Conservation (phyloP, 2,113 vertebrate genomes). For the Trachemys scripta region DNA sequence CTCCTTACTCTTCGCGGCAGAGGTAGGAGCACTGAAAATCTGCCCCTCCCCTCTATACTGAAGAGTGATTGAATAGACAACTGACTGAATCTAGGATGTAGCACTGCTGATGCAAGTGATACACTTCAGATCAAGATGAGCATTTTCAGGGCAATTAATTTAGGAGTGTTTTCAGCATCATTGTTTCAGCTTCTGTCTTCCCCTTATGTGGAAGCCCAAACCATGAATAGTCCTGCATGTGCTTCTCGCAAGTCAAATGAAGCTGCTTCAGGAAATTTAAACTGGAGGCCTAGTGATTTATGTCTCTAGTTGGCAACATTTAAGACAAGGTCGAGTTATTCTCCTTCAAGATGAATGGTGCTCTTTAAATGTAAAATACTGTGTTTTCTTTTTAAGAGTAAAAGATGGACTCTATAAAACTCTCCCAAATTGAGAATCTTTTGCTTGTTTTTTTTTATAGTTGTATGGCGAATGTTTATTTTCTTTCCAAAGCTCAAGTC, state of each 20-base stretch:
- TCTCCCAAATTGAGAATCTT: accelerated
- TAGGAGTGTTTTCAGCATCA: background rate
- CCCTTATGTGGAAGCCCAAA: background rate
- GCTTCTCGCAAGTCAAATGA: background rate
- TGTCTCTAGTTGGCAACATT: background rate
- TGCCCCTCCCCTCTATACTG: background rate
- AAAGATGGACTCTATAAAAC: background rate
- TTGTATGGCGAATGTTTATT: background rate
- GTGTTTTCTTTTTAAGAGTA: background rate
- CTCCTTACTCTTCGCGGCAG: background rate
- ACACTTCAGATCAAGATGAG: background rate
- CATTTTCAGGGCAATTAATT: background rate
- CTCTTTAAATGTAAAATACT: background rate
- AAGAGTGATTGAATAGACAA: background rate
- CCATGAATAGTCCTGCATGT: background rate
- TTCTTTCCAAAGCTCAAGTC: accelerated
- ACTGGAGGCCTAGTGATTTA: background rate
- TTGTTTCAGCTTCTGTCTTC: background rate
- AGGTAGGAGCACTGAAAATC: background rate
- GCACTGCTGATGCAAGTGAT: background rate
- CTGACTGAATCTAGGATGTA: accelerated
- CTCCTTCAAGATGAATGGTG: background rate
- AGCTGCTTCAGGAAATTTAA: background rate
- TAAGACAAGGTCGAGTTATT: background rate
- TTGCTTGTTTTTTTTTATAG: background rate